These are phyloP conservation scores for Uloborus diversus DNA, from an alignment of 1,140 invertebrate genomes.

Conservation along the genomic window DNA sequence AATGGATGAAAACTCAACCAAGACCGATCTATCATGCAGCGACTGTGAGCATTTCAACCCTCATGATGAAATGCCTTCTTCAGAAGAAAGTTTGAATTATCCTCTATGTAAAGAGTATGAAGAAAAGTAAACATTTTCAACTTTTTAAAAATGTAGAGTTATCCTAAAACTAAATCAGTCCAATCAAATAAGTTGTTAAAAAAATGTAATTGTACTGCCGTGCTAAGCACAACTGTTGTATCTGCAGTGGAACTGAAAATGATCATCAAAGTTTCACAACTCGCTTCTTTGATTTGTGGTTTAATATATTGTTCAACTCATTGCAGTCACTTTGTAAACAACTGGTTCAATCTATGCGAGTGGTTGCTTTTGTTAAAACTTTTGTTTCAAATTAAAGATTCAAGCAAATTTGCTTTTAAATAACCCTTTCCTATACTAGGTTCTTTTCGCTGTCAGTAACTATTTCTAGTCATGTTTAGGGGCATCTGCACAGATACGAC, in stretches of 20 bases:
- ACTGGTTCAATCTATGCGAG: too few species aligned
- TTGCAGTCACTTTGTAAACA: background rate
- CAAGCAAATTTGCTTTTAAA: too few species aligned
- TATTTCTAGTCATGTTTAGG: too few species aligned
- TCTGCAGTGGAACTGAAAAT: background rate
- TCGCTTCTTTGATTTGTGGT: background rate
- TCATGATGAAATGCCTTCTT: background rate
- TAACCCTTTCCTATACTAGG: too few species aligned
- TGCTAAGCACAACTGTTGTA: too few species aligned
- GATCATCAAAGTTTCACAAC: background rate
- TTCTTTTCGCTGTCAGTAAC: too few species aligned
- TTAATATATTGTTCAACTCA: background rate
- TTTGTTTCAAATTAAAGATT: too few species aligned
- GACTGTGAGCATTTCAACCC: background rate
- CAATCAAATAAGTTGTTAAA: background rate
- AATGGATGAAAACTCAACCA: background rate
- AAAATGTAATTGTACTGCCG: too few species aligned
- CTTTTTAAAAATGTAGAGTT: background rate
- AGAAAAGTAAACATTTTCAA: background rate
- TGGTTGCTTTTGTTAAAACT: too few species aligned
- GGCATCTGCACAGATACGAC: too few species aligned
- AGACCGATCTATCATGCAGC: background rate
- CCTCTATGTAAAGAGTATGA: background rate
- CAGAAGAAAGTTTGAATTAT: background rate
- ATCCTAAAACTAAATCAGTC: too few species aligned